Evolutionary conservation across 2,888 invertebrate genomes (phyloP).

Genomic region (Chloromyia formosa): DNA sequence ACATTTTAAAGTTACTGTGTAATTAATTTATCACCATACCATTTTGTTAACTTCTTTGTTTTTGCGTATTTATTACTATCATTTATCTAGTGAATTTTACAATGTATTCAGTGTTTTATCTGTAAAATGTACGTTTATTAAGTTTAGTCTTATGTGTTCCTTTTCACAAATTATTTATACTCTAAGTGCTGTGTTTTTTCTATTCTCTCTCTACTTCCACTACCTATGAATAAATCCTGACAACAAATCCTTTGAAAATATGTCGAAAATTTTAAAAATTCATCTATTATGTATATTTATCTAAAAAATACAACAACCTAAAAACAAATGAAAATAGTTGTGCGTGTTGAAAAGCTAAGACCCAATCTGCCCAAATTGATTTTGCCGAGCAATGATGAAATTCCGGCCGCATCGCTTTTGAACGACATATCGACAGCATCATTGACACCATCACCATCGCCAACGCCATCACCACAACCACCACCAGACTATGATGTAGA

Average conservation of each 20-base stretch:
- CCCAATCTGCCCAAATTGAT: slow-evolving; percentile 63
- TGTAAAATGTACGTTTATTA: background rate
- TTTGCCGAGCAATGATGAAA: slow-evolving; percentile 59
- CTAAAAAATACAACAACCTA: no score
- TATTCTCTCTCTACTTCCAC: background rate
- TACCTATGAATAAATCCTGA: background rate
- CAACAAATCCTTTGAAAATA: background rate
- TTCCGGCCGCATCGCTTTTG: slow-evolving; percentile 22
- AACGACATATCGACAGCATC: slow-evolving; percentile 46
- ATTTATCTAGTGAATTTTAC: background rate
- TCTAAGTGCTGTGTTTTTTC: background rate
- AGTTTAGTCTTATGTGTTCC: background rate
- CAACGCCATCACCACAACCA: slow-evolving; percentile 59
- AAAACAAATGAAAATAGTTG: slow-evolving; percentile 55
- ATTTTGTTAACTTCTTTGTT: slow-evolving; percentile 10
- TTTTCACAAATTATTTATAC: background rate
- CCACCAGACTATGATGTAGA: slow-evolving; percentile 61
- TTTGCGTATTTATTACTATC: no score
- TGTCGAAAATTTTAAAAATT: no score
- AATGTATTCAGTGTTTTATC: background rate
- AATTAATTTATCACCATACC: background rate
- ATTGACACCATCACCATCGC: slow-evolving; percentile 57
- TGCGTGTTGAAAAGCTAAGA: slow-evolving; percentile 63
- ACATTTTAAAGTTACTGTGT: slow-evolving; percentile 1
- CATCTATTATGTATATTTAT: background rate